phyloP scores from a whole-genome alignment of 2,888 invertebrate species.

The Eristalis tenax region DNA sequence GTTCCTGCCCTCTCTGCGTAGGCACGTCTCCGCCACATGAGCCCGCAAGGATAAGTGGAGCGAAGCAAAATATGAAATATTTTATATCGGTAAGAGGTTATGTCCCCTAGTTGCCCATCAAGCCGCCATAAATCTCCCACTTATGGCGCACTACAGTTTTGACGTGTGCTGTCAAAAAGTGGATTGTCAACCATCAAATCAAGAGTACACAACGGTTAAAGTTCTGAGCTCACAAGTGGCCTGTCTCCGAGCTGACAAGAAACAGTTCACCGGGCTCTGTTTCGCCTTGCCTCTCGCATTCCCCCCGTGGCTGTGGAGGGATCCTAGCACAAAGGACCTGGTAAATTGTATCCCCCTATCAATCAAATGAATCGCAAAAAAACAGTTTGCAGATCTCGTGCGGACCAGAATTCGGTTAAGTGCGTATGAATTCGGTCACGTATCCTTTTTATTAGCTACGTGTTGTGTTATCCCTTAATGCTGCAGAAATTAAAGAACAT shows the following conservation, averaged over 20 bases:
- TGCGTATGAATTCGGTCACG: constrained; percentile 5
- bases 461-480: constrained; percentile 26
- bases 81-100: neutral
- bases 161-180: neutral
- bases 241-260: neutral
- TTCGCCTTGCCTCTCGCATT: neutral
- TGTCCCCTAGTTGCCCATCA: neutral
- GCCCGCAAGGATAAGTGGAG: neutral
- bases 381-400: constrained; percentile 16
- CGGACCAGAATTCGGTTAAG: neutral
- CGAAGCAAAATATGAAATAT: neutral
- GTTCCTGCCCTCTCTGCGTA: neutral
- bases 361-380: neutral
- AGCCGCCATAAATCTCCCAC: neutral
- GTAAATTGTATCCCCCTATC: constrained; percentile 8
- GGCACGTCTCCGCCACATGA: neutral
- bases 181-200: neutral
- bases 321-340: neutral
- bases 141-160: neutral
- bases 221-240: constrained; percentile 1
- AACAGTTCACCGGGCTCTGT: neutral
- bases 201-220: constrained; percentile 8
- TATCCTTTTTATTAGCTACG: constrained; percentile 34
- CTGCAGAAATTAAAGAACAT: constrained; percentile 12
- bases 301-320: too few relatives aligned